Percentiles rank a stretch among this genome's conserved stretches.
Evolutionary conservation across 64 coral and sea anemone species (phyloP).

Genomic region (Montipora sp.): DNA sequence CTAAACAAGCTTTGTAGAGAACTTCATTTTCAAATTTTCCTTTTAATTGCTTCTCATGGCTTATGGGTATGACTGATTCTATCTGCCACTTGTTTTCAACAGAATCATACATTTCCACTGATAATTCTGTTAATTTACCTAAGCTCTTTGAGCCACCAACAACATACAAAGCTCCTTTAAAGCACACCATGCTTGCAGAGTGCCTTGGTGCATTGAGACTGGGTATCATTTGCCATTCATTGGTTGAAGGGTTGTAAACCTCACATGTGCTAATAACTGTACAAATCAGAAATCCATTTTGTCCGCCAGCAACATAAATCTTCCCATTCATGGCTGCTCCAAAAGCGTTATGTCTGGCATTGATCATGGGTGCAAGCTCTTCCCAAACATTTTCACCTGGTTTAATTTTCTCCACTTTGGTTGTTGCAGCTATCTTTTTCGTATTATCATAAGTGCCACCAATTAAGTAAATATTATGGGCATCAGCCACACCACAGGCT

Average conservation of each 20-base stretch:
- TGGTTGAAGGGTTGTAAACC: not conserved
- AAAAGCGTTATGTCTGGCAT: not conserved
- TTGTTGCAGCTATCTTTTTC: not conserved
- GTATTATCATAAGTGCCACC: not conserved
- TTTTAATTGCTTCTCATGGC: too few relatives aligned
- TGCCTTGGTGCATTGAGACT: not conserved
- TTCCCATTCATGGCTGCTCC: conserved; percentile 27
- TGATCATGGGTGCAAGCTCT: not conserved
- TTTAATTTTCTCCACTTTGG: not conserved
- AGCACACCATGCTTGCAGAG: conserved; percentile 37
- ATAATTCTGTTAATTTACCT: not conserved
- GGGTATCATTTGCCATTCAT: conserved; percentile 9
- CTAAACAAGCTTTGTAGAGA: conserved; percentile 9
- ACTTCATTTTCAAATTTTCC: too few relatives aligned
- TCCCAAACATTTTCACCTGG: not conserved
- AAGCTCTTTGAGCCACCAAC: not conserved
- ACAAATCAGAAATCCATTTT: not conserved
- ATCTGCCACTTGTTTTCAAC: not conserved
- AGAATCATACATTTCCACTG: conserved; percentile 24
- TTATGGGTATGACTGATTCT: too few relatives aligned
- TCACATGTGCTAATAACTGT: not conserved
- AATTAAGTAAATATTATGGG: not conserved
- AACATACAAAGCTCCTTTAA: conserved; percentile 19
- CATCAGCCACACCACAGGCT: conserved; percentile 10
- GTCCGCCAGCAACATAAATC: conserved; percentile 24